A percentile compares a stretch with the other conserved stretches of the same genome.
Evolutionary conservation across 2,797 vertebrate species (phyloP).

Genomic region (Helarctos malayanus): DNA sequence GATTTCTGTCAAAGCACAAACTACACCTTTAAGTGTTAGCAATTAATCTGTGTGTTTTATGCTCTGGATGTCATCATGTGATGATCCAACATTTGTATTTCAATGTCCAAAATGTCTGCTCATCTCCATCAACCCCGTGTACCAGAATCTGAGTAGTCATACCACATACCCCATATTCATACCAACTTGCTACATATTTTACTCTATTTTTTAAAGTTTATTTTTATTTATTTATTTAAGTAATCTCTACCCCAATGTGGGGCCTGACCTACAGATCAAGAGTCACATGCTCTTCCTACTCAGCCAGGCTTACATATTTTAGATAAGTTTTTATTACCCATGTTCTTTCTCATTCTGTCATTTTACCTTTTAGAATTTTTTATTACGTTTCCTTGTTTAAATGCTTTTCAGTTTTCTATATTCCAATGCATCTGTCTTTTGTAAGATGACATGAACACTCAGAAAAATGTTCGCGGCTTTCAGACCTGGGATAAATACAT

Average conservation of each 20-base stretch:
- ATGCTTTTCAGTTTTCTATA: background rate
- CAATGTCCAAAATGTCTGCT: background rate
- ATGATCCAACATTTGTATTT: background rate
- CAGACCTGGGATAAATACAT: background rate
- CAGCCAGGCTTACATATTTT: background rate
- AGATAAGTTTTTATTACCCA: background rate
- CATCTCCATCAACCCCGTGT: background rate
- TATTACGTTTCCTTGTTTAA: background rate
- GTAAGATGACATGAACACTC: background rate
- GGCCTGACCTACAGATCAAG: background rate
- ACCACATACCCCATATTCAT: background rate
- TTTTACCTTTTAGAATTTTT: constrained; percentile 5
- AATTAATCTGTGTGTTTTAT: background rate
- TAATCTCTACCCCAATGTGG: background rate
- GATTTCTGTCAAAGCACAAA: constrained; percentile 27
- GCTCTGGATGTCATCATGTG: background rate
- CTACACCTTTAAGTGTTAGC: background rate
- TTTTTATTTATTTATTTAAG: background rate
- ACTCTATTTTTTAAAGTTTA: background rate
- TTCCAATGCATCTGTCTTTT: constrained; percentile 6
- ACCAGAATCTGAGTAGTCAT: background rate
- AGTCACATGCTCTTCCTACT: background rate
- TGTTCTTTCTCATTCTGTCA: background rate
- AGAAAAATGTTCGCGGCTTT: constrained; percentile 47
- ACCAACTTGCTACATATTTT: background rate